These are phyloP conservation scores for Lepidocolaptes lacrymiger DNA, from an alignment of 2,797 vertebrate species.

Conservation along the genomic window DNA sequence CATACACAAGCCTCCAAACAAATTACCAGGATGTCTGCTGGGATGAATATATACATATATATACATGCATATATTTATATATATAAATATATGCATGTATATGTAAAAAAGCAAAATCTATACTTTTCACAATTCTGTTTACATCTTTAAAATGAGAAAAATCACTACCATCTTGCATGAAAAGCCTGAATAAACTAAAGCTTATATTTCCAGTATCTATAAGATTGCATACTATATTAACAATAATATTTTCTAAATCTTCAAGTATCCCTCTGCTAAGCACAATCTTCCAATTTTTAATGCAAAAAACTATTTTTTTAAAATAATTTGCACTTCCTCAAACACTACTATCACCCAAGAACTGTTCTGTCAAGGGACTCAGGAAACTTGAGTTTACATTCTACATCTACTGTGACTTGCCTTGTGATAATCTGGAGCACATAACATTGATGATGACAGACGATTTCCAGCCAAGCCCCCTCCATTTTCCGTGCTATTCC, in stretches of 20 bases:
- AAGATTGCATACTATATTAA: neutral
- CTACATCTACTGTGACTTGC: neutral
- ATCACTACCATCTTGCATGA: neutral
- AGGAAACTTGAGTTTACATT: neutral
- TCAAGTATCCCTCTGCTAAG: neutral
- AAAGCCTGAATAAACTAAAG: neutral
- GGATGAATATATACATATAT: neutral
- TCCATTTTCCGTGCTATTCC: neutral
- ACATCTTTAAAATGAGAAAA: neutral
- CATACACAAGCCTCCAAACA: neutral
- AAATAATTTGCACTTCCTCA: neutral
- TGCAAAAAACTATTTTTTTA: neutral
- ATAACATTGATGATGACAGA: neutral
- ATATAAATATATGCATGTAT: too few species aligned
- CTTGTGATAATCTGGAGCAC: neutral
- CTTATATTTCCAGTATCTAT: neutral
- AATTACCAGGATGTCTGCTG: neutral
- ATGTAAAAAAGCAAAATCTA: neutral
- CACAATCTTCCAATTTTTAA: neutral
- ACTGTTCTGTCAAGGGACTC: neutral
- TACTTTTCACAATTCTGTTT: neutral
- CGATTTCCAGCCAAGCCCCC: neutral
- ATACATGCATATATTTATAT: neutral
- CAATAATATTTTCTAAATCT: neutral
- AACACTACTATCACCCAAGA: neutral